Evolutionary conservation across 2,888 invertebrate genomes (phyloP).

Genomic region (Calliopum simillimum): DNA sequence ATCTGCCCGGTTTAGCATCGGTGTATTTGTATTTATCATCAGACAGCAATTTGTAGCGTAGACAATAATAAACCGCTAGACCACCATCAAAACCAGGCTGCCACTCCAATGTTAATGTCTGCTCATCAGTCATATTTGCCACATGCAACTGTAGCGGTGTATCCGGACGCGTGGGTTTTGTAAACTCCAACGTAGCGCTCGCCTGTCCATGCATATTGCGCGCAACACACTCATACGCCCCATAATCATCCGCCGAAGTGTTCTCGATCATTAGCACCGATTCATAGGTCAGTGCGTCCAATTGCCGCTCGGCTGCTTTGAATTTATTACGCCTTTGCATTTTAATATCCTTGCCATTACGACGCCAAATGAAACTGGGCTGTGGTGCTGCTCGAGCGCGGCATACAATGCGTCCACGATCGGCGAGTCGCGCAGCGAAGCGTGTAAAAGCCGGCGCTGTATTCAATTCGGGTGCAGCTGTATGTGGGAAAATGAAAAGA

Average conservation of each 20-base stretch:
- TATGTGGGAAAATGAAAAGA: conserved; percentile 11
- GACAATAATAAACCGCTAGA: conserved; percentile 60
- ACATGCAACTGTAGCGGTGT: conserved; percentile 56
- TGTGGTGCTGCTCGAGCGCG: conserved; percentile 59
- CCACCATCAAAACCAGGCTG: conserved; percentile 62
- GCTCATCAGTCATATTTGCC: conserved; percentile 60
- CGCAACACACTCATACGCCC: conserved; percentile 61
- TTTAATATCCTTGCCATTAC: conserved; percentile 62
- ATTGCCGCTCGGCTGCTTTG: conserved; percentile 55
- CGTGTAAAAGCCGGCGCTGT: conserved; percentile 58
- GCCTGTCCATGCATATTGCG: conserved; percentile 61
- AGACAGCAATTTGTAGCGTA: conserved; percentile 56
- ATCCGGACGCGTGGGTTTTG: conserved; percentile 61
- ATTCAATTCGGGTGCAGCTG: conserved; percentile 62
- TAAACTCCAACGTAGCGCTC: conserved; percentile 58
- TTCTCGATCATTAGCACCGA: conserved; percentile 59
- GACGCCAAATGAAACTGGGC: conserved; percentile 62
- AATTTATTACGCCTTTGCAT: conserved; percentile 62
- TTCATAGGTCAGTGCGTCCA: conserved; percentile 59
- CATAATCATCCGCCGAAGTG: conserved; percentile 61
- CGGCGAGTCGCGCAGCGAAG: conserved; percentile 59
- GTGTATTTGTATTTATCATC: conserved; percentile 63
- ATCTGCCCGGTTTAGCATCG: conserved; percentile 57
- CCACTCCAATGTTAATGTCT: conserved; percentile 57
- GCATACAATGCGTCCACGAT: conserved; percentile 58